Evolutionary conservation across 2,113 vertebrate species (phyloP).

Genomic region (Columba janthina): DNA sequence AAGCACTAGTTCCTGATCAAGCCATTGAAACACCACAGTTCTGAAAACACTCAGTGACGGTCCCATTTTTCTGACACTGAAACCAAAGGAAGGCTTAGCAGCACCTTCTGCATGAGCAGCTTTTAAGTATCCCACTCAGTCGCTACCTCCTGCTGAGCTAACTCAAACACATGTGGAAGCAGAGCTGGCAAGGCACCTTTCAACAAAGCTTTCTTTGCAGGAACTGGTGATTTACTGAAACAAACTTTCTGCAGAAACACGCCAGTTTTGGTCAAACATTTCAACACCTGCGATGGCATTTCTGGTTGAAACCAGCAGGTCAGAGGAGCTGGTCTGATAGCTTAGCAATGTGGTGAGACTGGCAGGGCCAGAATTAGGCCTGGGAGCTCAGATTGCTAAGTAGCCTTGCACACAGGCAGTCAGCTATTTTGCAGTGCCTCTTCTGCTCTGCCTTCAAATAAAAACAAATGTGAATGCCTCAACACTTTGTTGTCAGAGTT

Average conservation of each 20-base stretch:
- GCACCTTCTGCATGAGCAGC: rapidly evolving
- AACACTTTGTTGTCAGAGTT: neutral
- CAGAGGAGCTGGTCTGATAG: neutral
- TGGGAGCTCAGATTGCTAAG: neutral
- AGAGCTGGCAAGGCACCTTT: neutral
- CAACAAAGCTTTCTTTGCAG: neutral
- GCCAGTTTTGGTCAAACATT: neutral
- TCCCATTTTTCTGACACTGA: neutral
- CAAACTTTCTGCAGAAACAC: rapidly evolving
- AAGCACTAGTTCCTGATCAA: neutral
- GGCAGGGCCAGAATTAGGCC: neutral
- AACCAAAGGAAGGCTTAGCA: neutral
- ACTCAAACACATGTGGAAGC: rapidly evolving
- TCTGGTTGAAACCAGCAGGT: neutral
- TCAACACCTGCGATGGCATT: neutral
- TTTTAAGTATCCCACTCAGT: neutral
- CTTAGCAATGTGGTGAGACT: neutral
- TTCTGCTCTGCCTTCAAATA: neutral
- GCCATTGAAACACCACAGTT: neutral
- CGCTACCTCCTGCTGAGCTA: neutral
- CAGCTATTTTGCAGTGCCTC: neutral
- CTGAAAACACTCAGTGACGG: neutral
- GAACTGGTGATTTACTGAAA: neutral
- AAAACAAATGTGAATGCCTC: neutral
- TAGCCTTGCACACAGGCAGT: neutral